Evolutionary conservation across 2,797 vertebrate genomes (phyloP).

Genomic region (Perodicticus potto): DNA sequence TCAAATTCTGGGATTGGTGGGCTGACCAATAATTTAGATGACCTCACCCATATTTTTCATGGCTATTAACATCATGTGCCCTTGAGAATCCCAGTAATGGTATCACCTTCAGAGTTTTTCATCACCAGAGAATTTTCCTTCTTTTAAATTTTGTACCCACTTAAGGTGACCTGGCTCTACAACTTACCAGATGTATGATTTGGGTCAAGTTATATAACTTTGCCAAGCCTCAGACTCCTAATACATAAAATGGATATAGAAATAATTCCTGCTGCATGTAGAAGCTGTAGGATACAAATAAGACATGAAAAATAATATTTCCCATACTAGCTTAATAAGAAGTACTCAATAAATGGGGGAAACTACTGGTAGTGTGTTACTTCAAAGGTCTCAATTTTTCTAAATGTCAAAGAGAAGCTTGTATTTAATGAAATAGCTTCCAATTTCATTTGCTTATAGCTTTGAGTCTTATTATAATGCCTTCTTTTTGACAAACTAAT

Average conservation of each 20-base stretch:
- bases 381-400: background rate
- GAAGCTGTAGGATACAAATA: background rate
- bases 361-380: background rate
- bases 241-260: background rate
- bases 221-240: slow-evolving; percentile 1
- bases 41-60: background rate
- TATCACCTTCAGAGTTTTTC: background rate
- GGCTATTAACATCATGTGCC: background rate
- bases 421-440: slow-evolving; percentile 21
- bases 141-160: background rate
- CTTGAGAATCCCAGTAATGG: background rate
- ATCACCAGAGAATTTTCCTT: background rate
- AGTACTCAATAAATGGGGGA: background rate
- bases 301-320: slow-evolving; percentile 54
- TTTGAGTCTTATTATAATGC: slow-evolving; percentile 12
- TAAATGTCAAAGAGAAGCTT: slow-evolving; percentile 45
- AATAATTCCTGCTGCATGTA: background rate
- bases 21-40: background rate
- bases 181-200: background rate
- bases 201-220: slow-evolving; percentile 20
- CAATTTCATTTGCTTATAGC: background rate
- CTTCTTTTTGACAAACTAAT: slow-evolving; percentile 40
- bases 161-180: background rate
- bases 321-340: background rate
- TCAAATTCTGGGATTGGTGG: background rate